Base-by-base conservation (phyloP, 2,797 vertebrate genomes). In the Eleutherodactylus coqui region DNA sequence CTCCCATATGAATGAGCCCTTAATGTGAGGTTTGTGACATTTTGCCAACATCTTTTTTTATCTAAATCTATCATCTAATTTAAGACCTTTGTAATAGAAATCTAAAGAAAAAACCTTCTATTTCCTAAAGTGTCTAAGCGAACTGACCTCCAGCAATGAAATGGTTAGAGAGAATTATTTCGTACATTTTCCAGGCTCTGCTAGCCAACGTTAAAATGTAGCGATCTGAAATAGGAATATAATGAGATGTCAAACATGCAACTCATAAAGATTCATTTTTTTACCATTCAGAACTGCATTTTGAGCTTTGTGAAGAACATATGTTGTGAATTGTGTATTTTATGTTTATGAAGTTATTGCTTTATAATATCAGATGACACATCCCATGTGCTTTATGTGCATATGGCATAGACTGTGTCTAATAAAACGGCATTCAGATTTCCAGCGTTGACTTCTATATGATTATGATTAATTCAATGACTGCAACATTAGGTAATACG, bases 261-360 rank as follows among this genome's bases (percentile, higher is more conserved):
- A 55, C 58, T 85, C 83, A 55, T 58, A 84, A 67, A 85, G 24
- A 72, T 69, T 79, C 36, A 45, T 85, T 85, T 85, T 67, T 82
- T n/a, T 67, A 58, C 47, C 4, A 32, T 58, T 43, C 36, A 67
- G 41, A 78, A 69, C 38, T 36, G 83, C 60, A 53, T 78, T 77
- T 69, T 84, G 45, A 36, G 83, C 73, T 79, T 62, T 70, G 36
- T 41, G 43, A 51, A 3, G 58, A 55, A 79, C 75, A 85, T 78
- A 72, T 79, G 75, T 85, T 85, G 83, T 72, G 75, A 72, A 79
- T 85, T 85, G 75, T 67, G 64, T 85, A 70, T 85, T 53, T 85
- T 70, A 79, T 78, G 67, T 85, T 79, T 77, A 72, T 67, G 60
- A 51, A 51, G 36, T 70, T 79, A 79, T 85, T 70, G 64, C 41